Percentiles rank a stretch among this genome's conserved stretches.
phyloP scores from a whole-genome alignment of 2,888 invertebrate species.

The Agrotis segetum region DNA sequence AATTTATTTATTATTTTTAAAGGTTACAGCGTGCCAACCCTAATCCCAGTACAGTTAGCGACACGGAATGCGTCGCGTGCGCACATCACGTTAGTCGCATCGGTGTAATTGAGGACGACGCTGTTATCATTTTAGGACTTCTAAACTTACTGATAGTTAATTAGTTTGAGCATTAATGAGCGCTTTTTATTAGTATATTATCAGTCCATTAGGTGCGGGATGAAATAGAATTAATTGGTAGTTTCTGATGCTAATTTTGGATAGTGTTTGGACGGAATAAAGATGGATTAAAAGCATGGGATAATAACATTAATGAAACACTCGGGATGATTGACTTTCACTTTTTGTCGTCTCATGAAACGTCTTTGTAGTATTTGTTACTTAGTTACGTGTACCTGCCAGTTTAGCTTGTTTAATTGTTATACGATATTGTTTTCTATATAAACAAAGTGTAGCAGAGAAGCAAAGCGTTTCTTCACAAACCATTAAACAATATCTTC shows the following conservation, averaged over 20 bases:
- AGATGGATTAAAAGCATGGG: neutral
- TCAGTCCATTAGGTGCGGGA: slow-evolving; percentile 50
- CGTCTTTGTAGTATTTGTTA: too few relatives aligned
- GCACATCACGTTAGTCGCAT: slow-evolving; percentile 47
- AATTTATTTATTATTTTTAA: too few relatives aligned
- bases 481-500: neutral
- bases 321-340: too few relatives aligned
- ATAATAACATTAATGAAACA: neutral
- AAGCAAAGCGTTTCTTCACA: neutral
- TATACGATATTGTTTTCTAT: neutral
- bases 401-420: neutral
- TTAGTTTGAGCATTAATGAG: slow-evolving; percentile 50
- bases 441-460: too few relatives aligned
- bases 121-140: slow-evolving; percentile 57
- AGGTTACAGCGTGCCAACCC: slow-evolving; percentile 36
- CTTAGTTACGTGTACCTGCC: neutral
- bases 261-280: neutral
- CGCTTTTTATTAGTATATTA: slow-evolving; percentile 41
- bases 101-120: slow-evolving; percentile 61
- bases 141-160: slow-evolving; percentile 50
- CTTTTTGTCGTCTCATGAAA: too few relatives aligned
- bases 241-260: slow-evolving; percentile 32
- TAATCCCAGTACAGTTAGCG: slow-evolving; percentile 63
- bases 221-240: slow-evolving; percentile 41
- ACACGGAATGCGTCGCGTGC: slow-evolving; percentile 67